Evolutionary conservation across 2,113 vertebrate species (phyloP), one percentile per base, ranked within the genome.

Genomic region (Osmerus eperlanus): DNA sequence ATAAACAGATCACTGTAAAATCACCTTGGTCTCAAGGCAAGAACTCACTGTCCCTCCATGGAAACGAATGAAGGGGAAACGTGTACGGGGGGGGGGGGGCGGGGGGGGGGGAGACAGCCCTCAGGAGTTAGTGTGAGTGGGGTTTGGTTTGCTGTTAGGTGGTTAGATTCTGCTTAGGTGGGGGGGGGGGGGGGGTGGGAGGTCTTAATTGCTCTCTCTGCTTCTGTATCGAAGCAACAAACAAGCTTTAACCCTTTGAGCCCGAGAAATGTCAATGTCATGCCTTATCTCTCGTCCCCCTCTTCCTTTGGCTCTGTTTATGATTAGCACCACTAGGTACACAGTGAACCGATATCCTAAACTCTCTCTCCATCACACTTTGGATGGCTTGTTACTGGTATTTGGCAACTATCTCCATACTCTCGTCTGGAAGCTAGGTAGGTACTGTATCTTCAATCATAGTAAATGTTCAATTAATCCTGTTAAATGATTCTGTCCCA

Each of bases 231-330:
- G 78, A 81, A 85, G 72, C 71, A 82, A 78, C 19, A 73, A 51
- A 78, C 32, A 60, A 72, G 74, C 83, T 81, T 91, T 90, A 93
- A 93, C 91, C 92, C 92, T 93, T 92, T 91, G 90, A 91, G 90
- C 78, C 41, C 75, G 16, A 19, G 67, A 85, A 71, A 83, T 77
- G 84, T 77, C 79, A 78, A 1, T 21, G 21, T 21, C 21, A 1
- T 80, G 81, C 29, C 59, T 68, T 68, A 13, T 32, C 23, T 29
- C 18, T 68, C 70, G 15, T 29, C 29, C 47, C 11, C 23, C 36
- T 67, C 64, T 2, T 12, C 52, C 55, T 36, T 76, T 54, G 61
- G 78, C 51, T 67, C 14, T 81, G 9, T 64, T n/a, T 15, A 25
- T 8, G 28, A 62, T 47, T 9, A 47, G 41, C 41, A 47, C 41